Evolutionary conservation across 2,113 vertebrate species (phyloP), one percentile per base, ranked within the genome.

Genomic region (Alethe castanea): DNA sequence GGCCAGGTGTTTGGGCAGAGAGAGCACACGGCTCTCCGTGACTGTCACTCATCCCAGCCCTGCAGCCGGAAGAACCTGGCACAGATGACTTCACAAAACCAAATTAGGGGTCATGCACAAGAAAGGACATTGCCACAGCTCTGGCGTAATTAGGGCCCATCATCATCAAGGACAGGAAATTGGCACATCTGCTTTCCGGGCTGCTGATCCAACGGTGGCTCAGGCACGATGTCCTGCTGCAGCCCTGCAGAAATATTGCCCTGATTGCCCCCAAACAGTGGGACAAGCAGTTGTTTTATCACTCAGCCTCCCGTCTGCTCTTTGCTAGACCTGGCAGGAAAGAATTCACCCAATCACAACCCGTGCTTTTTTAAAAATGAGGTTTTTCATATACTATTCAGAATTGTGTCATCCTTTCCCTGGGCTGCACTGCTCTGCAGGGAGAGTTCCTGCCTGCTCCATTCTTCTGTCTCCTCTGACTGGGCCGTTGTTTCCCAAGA

Each of bases 181-280:
- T 96, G 97, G 97, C 97, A 98, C 98, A 98, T 98, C 98, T 98
- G 98, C 97, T 98, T 97, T 97, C 94, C 84, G 86, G 97, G 95
- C 97, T 98, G 97, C 91, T 88, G 97, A 94, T 96, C 95, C 95
- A 84, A 91, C 62, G 62, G 96, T 18, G 95, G 95, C 96, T 96
- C 31, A 50, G 42, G 88, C 48, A 13, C 12, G 3, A 95, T 94
- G 97, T 70, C 95, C 94, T 72, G 94, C 92, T 86, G 97, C 88
- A 92, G 88, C 92, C 97, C 93, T 79, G 92, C 93, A 24, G 11
- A 48, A 83, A 90, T 36, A 69, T 7, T 48, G 62, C 31, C 62
- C 78, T 47, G 74, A 91, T 92, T 97, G 50, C 53, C 96, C 95
- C 90, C 93, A 95, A 95, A 97, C 86, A 95, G 73, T 22, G 19